A percentile compares a stretch with the other conserved stretches of the same genome.
Conservation (phyloP, 2,113 vertebrate species). For the Holacanthus passer region DNA sequence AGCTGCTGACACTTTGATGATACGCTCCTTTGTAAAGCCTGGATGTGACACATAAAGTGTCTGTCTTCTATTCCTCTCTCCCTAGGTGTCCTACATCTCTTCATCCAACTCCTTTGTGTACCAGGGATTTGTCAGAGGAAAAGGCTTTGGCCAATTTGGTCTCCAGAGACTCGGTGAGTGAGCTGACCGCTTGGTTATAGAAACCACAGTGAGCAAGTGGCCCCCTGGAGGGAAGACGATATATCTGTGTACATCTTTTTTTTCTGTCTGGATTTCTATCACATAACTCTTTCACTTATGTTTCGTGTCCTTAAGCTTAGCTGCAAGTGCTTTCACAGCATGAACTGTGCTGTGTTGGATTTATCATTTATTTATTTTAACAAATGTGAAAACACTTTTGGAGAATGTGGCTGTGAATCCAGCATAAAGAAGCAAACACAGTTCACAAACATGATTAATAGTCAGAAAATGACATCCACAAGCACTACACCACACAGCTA, state of each 20-base stretch:
- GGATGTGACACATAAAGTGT: slow-evolving; percentile 71
- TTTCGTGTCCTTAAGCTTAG: background rate
- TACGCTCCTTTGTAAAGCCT: slow-evolving; percentile 64
- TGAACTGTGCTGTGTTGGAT: slow-evolving; percentile 12
- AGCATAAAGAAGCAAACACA: slow-evolving; percentile 19
- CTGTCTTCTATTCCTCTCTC: slow-evolving; percentile 64
- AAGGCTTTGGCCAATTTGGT: slow-evolving; percentile 98
- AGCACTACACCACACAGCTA: background rate
- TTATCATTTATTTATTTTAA: slow-evolving; percentile 24
- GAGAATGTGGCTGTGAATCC: slow-evolving; percentile 14
- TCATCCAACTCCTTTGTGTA: slow-evolving; percentile 95
- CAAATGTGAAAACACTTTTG: slow-evolving; percentile 36
- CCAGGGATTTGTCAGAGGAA: slow-evolving; percentile 96
- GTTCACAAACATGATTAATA: slow-evolving; percentile 27
- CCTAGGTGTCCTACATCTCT: slow-evolving; percentile 93
- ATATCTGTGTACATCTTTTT: background rate
- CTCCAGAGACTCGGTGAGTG: slow-evolving; percentile 95
- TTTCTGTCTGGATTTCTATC: slow-evolving; percentile 7
- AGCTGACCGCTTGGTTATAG: slow-evolving; percentile 37
- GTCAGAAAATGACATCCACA: slow-evolving; percentile 8
- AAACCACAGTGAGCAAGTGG: slow-evolving; percentile 9
- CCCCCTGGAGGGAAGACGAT: background rate
- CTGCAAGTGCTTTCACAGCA: slow-evolving; percentile 4
- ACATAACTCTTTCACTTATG: slow-evolving; percentile 9
- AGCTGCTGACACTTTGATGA: slow-evolving; percentile 79